Evolutionary conservation across 2,888 invertebrate species (phyloP), one percentile per base, ranked within the genome.

Genomic region (Cylloceria caligata): DNA sequence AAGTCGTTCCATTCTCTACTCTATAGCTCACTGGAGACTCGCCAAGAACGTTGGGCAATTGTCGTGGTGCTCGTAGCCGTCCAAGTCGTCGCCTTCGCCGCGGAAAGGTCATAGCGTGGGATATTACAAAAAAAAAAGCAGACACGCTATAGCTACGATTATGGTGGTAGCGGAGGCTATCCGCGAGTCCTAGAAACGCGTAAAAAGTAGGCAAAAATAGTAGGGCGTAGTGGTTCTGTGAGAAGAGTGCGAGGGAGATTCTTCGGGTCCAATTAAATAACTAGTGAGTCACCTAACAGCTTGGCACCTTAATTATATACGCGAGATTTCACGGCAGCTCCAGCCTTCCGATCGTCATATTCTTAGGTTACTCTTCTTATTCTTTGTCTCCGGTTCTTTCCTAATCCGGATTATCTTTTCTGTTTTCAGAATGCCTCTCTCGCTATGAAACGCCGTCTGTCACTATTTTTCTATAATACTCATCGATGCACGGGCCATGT

Each of bases 191-290:
- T 60, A 60, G 42, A 68, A 62, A 60, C 13, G 85, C 75, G 86
- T 68, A 86, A 87, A 88, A 86, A 87, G 85, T 49, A 81, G 79
- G 68, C 73, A 71, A 79, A 73, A 69, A 55, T 39, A 65, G 67
- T 21, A 57, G 5, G 16, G 16, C 52, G 16, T 71, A 21, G 42
- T 21, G 52, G 71, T 24, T 72, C 52, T 65, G 19, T 39, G 68
- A 81, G 57, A 82, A 76, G 42, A 52, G 62, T 36, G 83, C 73
- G 82, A 87, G 87, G 87, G 88, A 88, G 88, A 89, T 88, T 91
- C 89, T 89, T 87, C 86, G 85, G 64, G 87, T 88, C 89, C 91
- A 91, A 91, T 91, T 91, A 91, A 91, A 91, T 91, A 91, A 91
- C 91, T 90, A 89, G 88, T 88, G 88, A 90, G 90, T 91, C 89